A percentile compares a stretch with the other conserved stretches of the same genome.
phyloP scores from a whole-genome alignment of 2,797 vertebrate genomes.

The Kryptopterus vitreolus region DNA sequence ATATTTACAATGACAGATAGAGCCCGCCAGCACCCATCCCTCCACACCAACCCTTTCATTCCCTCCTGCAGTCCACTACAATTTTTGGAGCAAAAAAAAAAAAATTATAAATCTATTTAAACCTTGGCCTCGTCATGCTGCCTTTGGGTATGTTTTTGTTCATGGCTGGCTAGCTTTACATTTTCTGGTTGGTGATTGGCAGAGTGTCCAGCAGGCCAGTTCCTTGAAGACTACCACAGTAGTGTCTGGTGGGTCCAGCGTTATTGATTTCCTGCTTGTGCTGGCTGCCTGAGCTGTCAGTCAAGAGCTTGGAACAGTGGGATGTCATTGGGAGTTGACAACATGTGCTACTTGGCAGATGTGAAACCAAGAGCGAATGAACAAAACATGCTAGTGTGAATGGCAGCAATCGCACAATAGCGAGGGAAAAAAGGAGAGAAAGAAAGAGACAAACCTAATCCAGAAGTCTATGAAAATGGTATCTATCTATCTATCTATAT shows the following conservation, averaged over 20 bases:
- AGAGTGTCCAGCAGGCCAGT: conserved; percentile 80
- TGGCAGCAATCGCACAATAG: conserved; percentile 51
- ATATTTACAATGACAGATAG: conserved; percentile 22
- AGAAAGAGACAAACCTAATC: neutral
- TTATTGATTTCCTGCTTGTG: conserved; percentile 89
- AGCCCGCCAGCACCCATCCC: neutral
- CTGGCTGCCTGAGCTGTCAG: conserved; percentile 85
- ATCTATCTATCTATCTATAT: no score
- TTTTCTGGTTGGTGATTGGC: conserved; percentile 86
- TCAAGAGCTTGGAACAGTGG: conserved; percentile 85
- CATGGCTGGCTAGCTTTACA: conserved; percentile 85
- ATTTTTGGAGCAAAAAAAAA: conserved; percentile 55
- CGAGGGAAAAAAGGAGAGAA: neutral
- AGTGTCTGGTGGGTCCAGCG: conserved; percentile 80
- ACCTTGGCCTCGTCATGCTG: conserved; percentile 75
- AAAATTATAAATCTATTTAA: conserved; percentile 74
- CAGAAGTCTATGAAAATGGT: conserved; percentile 50
- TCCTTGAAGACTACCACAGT: conserved; percentile 80
- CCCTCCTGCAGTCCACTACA: conserved; percentile 63
- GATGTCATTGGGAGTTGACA: conserved; percentile 84
- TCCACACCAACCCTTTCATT: conserved; percentile 22
- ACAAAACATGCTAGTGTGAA: conserved; percentile 67
- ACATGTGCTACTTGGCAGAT: conserved; percentile 73
- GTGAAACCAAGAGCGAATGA: conserved; percentile 73
- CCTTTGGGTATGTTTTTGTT: conserved; percentile 85